Conservation (phyloP, 2,888 invertebrate genomes). For the Byasa hedistus region DNA sequence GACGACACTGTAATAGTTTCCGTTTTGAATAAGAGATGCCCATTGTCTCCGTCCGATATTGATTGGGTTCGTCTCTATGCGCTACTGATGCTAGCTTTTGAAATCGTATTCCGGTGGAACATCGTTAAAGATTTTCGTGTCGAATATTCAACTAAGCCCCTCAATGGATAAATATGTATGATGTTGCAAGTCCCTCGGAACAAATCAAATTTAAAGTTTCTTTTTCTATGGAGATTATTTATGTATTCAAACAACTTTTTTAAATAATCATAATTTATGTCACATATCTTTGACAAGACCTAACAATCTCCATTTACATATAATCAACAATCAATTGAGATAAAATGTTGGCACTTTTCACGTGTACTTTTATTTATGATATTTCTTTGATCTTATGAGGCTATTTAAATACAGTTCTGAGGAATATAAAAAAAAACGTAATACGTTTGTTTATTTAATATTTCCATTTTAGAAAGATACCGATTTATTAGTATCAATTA, state of each 20-base stretch:
- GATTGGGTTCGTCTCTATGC: constrained; percentile 67
- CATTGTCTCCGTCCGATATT: constrained; percentile 75
- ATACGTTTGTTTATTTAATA: neutral
- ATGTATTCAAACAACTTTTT: constrained; percentile 22
- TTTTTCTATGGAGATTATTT: constrained; percentile 21
- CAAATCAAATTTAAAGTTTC: constrained; percentile 25
- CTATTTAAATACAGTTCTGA: neutral
- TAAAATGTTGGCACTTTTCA: constrained; percentile 1
- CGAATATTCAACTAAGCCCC: constrained; percentile 30
- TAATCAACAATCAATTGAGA: neutral
- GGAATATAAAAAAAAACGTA: neutral
- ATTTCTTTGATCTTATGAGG: neutral
- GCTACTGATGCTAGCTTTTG: constrained; percentile 51
- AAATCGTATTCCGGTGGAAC: constrained; percentile 55
- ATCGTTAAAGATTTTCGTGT: constrained; percentile 42
- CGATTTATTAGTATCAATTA: no score
- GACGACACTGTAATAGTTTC: constrained; percentile 75
- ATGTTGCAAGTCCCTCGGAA: constrained; percentile 31
- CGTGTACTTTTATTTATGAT: neutral
- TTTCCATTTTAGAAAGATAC: no score
- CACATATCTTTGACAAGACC: constrained; percentile 9
- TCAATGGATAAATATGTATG: constrained; percentile 32
- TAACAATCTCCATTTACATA: constrained; percentile 5
- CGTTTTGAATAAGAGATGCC: constrained; percentile 75
- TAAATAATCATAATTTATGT: constrained; percentile 25